Evolutionary conservation across 2,797 vertebrate species (phyloP).

Genomic region (Poecilia gillii): DNA sequence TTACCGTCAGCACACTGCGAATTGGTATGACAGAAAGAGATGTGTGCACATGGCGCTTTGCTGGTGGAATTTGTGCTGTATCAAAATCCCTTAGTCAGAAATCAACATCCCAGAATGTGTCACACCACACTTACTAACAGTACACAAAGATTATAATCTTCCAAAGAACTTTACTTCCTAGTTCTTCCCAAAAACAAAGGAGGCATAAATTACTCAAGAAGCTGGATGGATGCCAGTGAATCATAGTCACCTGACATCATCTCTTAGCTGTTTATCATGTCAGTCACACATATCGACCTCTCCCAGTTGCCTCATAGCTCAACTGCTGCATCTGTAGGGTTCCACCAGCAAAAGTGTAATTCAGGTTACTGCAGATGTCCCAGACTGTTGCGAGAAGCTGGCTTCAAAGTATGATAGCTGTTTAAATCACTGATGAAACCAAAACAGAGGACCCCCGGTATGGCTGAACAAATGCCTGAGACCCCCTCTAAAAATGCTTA

Average conservation of each 20-base stretch:
- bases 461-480: not conserved
- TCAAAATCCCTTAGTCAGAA: conserved; percentile 36
- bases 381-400: not conserved
- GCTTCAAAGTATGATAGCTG: not conserved
- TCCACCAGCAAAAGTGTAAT: not conserved
- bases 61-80: conserved; percentile 38
- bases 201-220: not conserved
- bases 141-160: not conserved
- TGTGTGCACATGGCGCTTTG: conserved; percentile 31
- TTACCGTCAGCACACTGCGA: conserved; percentile 60
- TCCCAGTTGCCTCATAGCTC: not conserved
- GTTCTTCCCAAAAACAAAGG: not conserved
- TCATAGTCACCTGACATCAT: not conserved
- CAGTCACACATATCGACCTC: conserved; percentile 11
- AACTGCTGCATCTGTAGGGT: not conserved
- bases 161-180: not conserved
- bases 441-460: not conserved
- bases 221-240: not conserved
- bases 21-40: conserved; percentile 19
- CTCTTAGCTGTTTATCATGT: not conserved
- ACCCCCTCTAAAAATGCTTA: not conserved
- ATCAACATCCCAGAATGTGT: conserved; percentile 22
- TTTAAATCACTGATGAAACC: not conserved
- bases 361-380: not conserved
- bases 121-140: not conserved